These are phyloP conservation scores for Nymphalis urticae DNA, from an alignment of 2,888 invertebrate genomes.

Conservation along the genomic window DNA sequence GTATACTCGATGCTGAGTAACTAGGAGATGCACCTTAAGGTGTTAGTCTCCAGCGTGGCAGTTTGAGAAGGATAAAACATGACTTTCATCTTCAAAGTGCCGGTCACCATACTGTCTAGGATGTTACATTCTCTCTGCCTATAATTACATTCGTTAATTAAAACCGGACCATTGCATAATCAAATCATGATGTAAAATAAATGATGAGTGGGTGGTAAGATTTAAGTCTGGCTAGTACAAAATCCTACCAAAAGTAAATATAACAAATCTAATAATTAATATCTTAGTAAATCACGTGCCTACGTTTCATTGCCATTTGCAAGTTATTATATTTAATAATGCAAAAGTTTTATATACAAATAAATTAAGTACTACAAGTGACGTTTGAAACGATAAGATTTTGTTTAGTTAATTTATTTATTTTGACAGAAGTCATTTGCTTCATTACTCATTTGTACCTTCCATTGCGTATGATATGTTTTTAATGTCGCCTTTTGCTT, in stretches of 20 bases:
- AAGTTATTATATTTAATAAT: conserved; percentile 21
- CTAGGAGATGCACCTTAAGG: no score
- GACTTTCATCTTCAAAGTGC: no score
- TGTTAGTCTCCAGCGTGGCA: no score
- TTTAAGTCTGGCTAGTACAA: no score
- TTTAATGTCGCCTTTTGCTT: background rate
- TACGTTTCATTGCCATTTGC: conserved; percentile 26
- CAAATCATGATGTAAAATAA: background rate
- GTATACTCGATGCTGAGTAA: no score
- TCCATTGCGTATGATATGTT: background rate
- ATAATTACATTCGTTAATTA: no score
- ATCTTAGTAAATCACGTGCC: conserved; percentile 17
- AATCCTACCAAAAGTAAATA: no score
- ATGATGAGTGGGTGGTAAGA: background rate
- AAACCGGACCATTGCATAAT: no score
- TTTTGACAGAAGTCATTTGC: background rate
- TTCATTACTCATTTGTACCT: background rate
- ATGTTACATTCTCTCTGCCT: no score
- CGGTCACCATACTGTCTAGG: no score
- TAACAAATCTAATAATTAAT: background rate
- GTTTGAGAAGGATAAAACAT: no score
- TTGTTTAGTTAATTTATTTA: background rate
- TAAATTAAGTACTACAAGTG: background rate
- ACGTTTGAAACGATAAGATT: background rate
- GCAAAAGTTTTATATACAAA: background rate